Percentiles rank a stretch among this genome's conserved stretches.
These are phyloP conservation scores for Eudyptes chrysolophus DNA, from an alignment of 2,113 vertebrate species.

Conservation along the genomic window DNA sequence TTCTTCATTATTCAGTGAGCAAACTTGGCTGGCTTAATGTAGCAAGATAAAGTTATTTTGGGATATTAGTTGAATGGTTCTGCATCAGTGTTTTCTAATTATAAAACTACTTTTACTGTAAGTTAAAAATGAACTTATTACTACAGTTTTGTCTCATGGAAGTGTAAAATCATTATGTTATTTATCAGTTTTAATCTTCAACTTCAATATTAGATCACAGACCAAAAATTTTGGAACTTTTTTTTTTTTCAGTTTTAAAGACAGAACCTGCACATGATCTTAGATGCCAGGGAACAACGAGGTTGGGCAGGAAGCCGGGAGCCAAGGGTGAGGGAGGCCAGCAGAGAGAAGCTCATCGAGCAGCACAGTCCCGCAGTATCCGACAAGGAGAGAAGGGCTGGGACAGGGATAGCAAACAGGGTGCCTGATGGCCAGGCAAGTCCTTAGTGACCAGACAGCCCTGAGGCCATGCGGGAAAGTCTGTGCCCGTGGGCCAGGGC, in stretches of 20 bases:
- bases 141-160: neutral
- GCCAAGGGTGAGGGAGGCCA: neutral
- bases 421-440: neutral
- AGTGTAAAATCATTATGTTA: neutral
- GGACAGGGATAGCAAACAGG: fast-evolving
- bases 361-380: neutral
- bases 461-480: fast-evolving
- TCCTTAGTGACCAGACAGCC: neutral
- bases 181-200: neutral
- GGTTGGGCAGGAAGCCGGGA: neutral
- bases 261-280: neutral
- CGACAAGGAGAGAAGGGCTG: neutral
- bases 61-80: neutral
- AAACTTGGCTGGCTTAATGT: neutral
- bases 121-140: neutral
- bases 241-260: neutral
- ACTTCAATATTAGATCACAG: neutral
- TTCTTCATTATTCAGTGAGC: neutral
- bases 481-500: fast-evolving
- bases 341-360: neutral
- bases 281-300: neutral
- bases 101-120: neutral
- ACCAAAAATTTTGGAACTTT: neutral
- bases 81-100: conserved; percentile 16
- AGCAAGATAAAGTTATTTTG: neutral